Base-by-base conservation (phyloP, 2,888 invertebrate genomes). In the Amorpha juglandis region DNA sequence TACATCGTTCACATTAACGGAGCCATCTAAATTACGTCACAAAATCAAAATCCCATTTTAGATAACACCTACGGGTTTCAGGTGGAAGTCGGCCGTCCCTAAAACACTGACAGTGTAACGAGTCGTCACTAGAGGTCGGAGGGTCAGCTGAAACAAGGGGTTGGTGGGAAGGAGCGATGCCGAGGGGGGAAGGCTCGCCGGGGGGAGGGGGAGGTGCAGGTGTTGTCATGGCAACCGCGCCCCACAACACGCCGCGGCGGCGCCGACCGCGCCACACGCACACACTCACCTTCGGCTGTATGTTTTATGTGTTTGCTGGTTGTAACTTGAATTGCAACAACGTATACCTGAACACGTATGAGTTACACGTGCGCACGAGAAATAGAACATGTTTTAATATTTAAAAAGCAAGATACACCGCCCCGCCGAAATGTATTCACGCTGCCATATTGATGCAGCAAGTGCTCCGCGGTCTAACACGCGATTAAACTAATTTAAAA, bases 201-300 rank as follows among this genome's bases (percentile, higher is more conserved):
- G 45, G 55, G 48, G 9, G 6, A 55, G 58, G 55, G 79, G 74
- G 65, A 33, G 47, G 74, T 74, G 78, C 78, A 76, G 74, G 76
- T 71, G 89, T 92, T 76, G 77, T 81, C 84, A 89, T 89, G 82
- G 79, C 82, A 82, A 92, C 91, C 78, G 85, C 82, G 88, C 89
- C 90, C 91, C 87, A 91, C 91, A 92, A 92, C 92, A 92, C 92
- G 92, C 88, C 92, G 87, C 77, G 78, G 83, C 84, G 92, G 92
- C 92, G 92, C 92, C 92, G 79, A 76, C 82, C 80, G 77, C 78
- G 75, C 82, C 78, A 73, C 76, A 81, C 83, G 80, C 81, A 79
- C 84, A 82, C 76, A 76, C 78, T 74, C 79, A 79, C 74, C 75
- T 77, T 78, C 42, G 12, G 81, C 78, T 82, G 84, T 86, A 87